Base-by-base conservation (phyloP, 2,113 vertebrate species). In the Nothobranchius kuhntae region DNA sequence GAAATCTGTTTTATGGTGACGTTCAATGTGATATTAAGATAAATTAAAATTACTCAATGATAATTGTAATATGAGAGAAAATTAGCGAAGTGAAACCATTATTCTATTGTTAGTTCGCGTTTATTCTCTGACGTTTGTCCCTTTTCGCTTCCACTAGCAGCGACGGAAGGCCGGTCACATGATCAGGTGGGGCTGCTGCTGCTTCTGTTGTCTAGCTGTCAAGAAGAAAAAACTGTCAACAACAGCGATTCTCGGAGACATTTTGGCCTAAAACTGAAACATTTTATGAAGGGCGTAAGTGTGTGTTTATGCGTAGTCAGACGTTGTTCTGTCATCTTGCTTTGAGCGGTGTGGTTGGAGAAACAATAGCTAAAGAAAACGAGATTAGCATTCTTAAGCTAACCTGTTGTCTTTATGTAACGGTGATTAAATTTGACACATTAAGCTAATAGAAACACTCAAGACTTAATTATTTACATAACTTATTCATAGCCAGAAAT, bases 141-240 rank as follows among this genome's bases (percentile, higher is more conserved):
- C 71, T 83, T 30, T 1, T 65, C 24, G 0, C 44, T 8, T 70
- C 10, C 75, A 66, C 2, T 91, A 76, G 55, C 1, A 42, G 38
- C 38, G 38, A 10, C 61, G 6, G 47, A 13, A 38, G 11, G 61
- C 17, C 45, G 30, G 65, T 89, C 91, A 92, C 89, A 81, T 91
- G 90, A 91, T 64, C 71, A 72, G 84, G 72, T 65, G 75, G 81
- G 78, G 77, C 79, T 66, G 15, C 48, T 9, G 74, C 63, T 42
- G 54, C 53, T 76, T 62, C 65, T 71, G 77, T 47, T 81, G 60
- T 68, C 66, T 65, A 79, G 65, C 83, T 90, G 89, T 89, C 82
- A 88, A n/a, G 2, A 62, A 63, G 59, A 74, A 11, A 69, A 47
- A 83, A 78, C 65, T 70, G 55, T 78, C 57, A 75, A 52, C 74